These are phyloP conservation scores for Empis stercorea DNA, from an alignment of 2,888 invertebrate genomes.

Conservation along the genomic window DNA sequence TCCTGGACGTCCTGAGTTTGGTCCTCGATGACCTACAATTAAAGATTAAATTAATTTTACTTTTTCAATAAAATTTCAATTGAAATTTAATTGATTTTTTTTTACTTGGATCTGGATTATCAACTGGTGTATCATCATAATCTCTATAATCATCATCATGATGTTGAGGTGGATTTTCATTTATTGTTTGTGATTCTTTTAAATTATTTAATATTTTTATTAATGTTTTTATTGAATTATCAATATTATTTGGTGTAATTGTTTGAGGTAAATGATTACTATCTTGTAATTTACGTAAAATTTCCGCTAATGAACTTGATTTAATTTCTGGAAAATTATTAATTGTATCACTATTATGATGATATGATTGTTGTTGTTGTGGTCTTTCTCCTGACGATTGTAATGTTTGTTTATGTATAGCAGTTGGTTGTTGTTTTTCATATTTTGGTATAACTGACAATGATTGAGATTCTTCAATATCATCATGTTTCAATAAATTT, in stretches of 20 bases:
- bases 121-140: slow-evolving; percentile 12
- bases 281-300: slow-evolving; percentile 58
- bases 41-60: slow-evolving; percentile 1
- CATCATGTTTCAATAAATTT: no score
- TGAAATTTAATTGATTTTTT: no score
- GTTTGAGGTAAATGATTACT: slow-evolving; percentile 64
- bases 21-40: slow-evolving; percentile 43
- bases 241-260: slow-evolving; percentile 63
- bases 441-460: neutral
- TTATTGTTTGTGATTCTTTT: slow-evolving; percentile 37
- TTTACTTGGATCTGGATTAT: slow-evolving; percentile 12
- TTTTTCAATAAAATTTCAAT: neutral
- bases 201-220: slow-evolving; percentile 60
- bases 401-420: neutral
- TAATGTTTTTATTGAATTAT: slow-evolving; percentile 63
- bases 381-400: slow-evolving; percentile 13
- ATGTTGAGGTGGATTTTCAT: slow-evolving; percentile 29
- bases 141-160: slow-evolving; percentile 18
- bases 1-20: slow-evolving; percentile 44
- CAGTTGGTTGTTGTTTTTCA: neutral
- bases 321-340: slow-evolving; percentile 30
- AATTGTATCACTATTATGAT: neutral
- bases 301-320: slow-evolving; percentile 39
- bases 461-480: neutral
- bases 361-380: neutral